phyloP scores from a whole-genome alignment of 2,888 invertebrate genomes.

The Campoletis raptor region DNA sequence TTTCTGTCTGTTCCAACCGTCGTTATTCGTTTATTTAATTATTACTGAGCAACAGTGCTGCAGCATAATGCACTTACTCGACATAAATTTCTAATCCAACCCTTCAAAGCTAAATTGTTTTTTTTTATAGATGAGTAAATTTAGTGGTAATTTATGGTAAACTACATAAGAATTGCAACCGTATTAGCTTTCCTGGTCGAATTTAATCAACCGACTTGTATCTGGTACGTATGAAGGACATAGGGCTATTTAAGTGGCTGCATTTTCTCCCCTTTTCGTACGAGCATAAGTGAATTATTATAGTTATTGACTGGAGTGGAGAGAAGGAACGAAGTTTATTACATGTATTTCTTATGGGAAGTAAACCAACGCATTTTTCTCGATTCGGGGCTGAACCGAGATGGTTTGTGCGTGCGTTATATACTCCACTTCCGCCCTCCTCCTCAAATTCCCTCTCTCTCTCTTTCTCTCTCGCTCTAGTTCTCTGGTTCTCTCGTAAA shows the following conservation, averaged over 20 bases:
- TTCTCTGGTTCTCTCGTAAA: slow-evolving; percentile 78
- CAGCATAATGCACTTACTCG: no score
- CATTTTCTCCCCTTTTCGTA: neutral
- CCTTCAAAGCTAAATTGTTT: neutral
- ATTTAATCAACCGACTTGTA: slow-evolving; percentile 3
- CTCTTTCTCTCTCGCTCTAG: slow-evolving; percentile 54
- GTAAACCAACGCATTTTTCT: slow-evolving; percentile 72
- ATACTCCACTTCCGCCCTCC: slow-evolving; percentile 51
- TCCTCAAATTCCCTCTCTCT: slow-evolving; percentile 72
- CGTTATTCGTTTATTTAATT: neutral
- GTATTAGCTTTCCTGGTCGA: neutral
- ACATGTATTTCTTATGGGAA: slow-evolving; percentile 50
- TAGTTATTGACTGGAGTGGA: slow-evolving; percentile 24
- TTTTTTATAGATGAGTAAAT: neutral
- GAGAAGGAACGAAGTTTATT: slow-evolving; percentile 45
- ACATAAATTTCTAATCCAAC: neutral
- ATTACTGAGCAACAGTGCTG: no score
- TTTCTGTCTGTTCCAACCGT: neutral
- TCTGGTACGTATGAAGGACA: neutral
- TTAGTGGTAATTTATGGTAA: neutral
- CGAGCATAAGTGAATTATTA: slow-evolving; percentile 40
- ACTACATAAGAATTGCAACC: neutral
- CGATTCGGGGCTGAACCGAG: slow-evolving; percentile 77
- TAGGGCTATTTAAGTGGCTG: slow-evolving; percentile 12
- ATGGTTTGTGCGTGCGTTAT: slow-evolving; percentile 14